Percentiles rank a stretch among this genome's conserved stretches.
phyloP scores from a whole-genome alignment of 2,888 invertebrate species.

The Spodoptera littoralis region DNA sequence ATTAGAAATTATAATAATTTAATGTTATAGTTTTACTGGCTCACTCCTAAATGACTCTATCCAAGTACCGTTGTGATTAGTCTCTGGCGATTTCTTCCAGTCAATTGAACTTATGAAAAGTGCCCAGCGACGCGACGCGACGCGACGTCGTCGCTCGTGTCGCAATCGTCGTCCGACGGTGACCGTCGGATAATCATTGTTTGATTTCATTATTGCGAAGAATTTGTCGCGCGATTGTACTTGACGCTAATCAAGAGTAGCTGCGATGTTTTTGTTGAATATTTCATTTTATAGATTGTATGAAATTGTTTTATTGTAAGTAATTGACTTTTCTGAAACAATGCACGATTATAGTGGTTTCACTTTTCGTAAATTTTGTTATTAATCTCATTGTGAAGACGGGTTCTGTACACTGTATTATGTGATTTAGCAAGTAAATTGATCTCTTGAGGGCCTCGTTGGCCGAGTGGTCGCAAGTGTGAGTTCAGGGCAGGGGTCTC shows the following conservation, averaged over 20 bases:
- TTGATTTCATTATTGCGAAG: constrained; percentile 80
- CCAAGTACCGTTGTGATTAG: constrained; percentile 81
- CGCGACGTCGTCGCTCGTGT: constrained; percentile 29
- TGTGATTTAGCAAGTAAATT: no score
- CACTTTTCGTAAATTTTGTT: no score
- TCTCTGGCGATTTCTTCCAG: constrained; percentile 81
- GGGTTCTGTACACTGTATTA: no score
- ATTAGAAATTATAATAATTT: no score
- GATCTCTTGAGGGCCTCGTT: no score
- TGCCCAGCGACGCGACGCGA: constrained; percentile 56
- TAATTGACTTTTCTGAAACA: no score
- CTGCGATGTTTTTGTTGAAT: constrained; percentile 1
- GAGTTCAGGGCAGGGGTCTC: no score
- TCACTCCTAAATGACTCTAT: constrained; percentile 48
- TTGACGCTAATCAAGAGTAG: constrained; percentile 24
- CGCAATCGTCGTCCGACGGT: constrained; percentile 38
- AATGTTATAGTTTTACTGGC: constrained; percentile 23
- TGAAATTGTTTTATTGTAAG: neutral
- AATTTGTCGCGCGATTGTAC: constrained; percentile 50
- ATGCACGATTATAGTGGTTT: no score
- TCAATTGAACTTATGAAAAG: constrained; percentile 87
- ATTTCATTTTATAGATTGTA: neutral
- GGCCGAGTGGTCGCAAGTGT: no score
- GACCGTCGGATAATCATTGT: constrained; percentile 77
- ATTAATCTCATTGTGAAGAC: no score